A percentile compares a stretch with the other conserved stretches of the same genome.
phyloP scores from a whole-genome alignment of 2,113 vertebrate species.

The Athene noctua region DNA sequence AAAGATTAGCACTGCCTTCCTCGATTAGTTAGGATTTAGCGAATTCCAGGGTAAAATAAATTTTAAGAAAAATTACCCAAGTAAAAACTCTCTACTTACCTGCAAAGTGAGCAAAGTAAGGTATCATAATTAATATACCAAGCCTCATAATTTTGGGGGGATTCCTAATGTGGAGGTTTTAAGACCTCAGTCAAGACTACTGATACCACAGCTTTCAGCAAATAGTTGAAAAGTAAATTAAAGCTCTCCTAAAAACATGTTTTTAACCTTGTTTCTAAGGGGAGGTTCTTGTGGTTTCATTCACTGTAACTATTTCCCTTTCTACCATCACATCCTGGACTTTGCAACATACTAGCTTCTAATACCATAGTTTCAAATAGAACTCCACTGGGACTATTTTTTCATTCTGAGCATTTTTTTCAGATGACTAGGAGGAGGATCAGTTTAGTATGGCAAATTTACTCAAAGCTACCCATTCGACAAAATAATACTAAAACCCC shows the following conservation, averaged over 20 bases:
- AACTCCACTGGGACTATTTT: background rate
- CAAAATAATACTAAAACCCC: background rate
- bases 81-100: background rate
- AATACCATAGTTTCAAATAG: background rate
- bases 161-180: background rate
- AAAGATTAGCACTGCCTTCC: background rate
- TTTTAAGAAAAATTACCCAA: background rate
- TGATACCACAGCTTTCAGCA: background rate
- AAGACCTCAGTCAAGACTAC: background rate
- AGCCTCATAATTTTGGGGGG: background rate
- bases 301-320: background rate
- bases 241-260: background rate
- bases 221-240: background rate
- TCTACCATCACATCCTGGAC: background rate
- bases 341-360: background rate
- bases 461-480: background rate
- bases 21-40: background rate
- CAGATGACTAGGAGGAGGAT: background rate
- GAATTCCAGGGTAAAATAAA: background rate
- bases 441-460: background rate
- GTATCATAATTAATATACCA: background rate
- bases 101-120: background rate
- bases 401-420: background rate
- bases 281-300: conserved; percentile 38
- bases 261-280: background rate